A percentile compares a stretch with the other conserved stretches of the same genome.
These are phyloP conservation scores for Genyomyrus donnyi DNA, from an alignment of 2,113 vertebrate genomes.

Conservation along the genomic window DNA sequence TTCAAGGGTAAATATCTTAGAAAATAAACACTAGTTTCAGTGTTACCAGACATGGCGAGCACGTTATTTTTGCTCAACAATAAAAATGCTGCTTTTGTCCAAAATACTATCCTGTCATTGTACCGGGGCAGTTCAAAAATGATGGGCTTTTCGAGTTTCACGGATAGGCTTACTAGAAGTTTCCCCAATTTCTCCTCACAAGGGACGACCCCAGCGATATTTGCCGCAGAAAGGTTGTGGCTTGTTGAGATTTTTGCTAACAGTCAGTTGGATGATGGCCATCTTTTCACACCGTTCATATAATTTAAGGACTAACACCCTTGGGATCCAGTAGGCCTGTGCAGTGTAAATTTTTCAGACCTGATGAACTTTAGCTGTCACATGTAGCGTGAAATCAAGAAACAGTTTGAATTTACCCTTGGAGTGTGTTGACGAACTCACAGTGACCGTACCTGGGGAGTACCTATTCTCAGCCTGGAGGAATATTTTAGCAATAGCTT, in stretches of 20 bases:
- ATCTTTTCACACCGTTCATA: not conserved
- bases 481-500: not conserved
- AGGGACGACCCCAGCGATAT: not conserved
- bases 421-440: not conserved
- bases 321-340: not conserved
- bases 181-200: not conserved
- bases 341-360: not conserved
- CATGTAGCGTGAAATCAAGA: not conserved
- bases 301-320: not conserved
- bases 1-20: not conserved
- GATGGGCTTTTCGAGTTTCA: not conserved
- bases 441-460: not conserved
- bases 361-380: not conserved
- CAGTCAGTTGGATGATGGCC: not conserved
- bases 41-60: not conserved
- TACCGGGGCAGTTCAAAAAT: not conserved
- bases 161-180: not conserved
- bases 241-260: not conserved
- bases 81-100: not conserved
- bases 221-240: not conserved
- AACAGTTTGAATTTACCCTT: not conserved
- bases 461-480: not conserved
- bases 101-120: not conserved
- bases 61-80: not conserved
- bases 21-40: not conserved